Conservation (phyloP, 2,113 vertebrate species). For the Alces alces region DNA sequence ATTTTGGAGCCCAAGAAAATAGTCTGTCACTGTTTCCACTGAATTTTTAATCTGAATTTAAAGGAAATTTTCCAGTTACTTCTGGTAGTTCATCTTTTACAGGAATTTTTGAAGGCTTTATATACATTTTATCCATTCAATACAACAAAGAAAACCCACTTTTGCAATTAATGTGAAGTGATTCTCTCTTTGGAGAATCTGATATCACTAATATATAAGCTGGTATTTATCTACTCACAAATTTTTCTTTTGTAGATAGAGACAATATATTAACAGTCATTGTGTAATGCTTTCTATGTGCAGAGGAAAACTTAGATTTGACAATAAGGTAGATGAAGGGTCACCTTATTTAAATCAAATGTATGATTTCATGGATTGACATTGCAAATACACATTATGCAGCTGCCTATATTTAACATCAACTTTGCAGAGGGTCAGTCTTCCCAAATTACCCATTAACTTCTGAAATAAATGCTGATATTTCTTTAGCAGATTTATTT, state of each 20-base stretch:
- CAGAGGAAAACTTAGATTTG: neutral
- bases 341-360: neutral
- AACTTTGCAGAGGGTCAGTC: neutral
- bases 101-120: neutral
- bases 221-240: neutral
- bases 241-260: neutral
- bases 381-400: neutral
- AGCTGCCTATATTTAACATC: neutral
- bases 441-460: neutral
- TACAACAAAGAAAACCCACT: neutral
- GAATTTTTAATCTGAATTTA: neutral
- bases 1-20: too few species aligned
- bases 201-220: neutral
- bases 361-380: neutral
- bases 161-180: neutral
- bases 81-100: neutral
- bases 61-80: neutral
- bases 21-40: too few species aligned
- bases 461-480: neutral
- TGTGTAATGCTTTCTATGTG: neutral
- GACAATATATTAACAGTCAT: neutral
- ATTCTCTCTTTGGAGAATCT: neutral
- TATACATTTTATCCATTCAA: neutral
- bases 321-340: neutral
- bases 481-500: neutral